phyloP scores from a whole-genome alignment of 2,888 invertebrate genomes.

The Athalia cordata region DNA sequence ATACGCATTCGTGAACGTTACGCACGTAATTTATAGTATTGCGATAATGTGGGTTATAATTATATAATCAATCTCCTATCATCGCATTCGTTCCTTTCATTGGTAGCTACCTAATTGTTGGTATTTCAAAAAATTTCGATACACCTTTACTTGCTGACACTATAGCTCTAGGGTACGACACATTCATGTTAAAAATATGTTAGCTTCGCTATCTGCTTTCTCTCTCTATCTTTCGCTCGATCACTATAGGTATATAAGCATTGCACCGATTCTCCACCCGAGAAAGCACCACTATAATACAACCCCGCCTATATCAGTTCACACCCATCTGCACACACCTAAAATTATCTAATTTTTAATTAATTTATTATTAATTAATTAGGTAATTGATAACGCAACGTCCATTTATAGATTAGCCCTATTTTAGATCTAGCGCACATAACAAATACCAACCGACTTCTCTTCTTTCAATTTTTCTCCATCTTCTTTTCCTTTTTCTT shows the following conservation, averaged over 20 bases:
- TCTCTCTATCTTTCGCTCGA: constrained; percentile 36
- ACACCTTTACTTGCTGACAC: constrained; percentile 23
- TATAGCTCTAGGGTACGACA: constrained; percentile 49
- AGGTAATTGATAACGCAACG: constrained; percentile 50
- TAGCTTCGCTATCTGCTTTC: constrained; percentile 53
- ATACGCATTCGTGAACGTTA: neutral
- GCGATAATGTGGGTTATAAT: neutral
- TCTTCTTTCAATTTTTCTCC: neutral
- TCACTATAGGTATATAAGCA: constrained; percentile 47
- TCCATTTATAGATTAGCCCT: constrained; percentile 34
- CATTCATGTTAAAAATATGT: constrained; percentile 64
- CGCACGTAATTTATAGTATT: too few relatives aligned
- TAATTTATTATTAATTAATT: constrained; percentile 49
- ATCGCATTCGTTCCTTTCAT: neutral
- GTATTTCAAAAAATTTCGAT: constrained; percentile 26
- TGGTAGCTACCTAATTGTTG: constrained; percentile 40
- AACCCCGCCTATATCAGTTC: constrained; percentile 44
- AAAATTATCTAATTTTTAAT: constrained; percentile 34
- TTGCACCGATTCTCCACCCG: constrained; percentile 53
- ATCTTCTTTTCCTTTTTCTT: neutral
- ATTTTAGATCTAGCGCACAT: constrained; percentile 26
- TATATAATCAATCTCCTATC: constrained; percentile 1
- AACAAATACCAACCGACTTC: constrained; percentile 22
- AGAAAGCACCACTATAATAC: constrained; percentile 53
- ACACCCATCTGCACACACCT: constrained; percentile 21